Base-by-base conservation (phyloP, 2,888 invertebrate species). In the Psylliodes chrysocephalus region DNA sequence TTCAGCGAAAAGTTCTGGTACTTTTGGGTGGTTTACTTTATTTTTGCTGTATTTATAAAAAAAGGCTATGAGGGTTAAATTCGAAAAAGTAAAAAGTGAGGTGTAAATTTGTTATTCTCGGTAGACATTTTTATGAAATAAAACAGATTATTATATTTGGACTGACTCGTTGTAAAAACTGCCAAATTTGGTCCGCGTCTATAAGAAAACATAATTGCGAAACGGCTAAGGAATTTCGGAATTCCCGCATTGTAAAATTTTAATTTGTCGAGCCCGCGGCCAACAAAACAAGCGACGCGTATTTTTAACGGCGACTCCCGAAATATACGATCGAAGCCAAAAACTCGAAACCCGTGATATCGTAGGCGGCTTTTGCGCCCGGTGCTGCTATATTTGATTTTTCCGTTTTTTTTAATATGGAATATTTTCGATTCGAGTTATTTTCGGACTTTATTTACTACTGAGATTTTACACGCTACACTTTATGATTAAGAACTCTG, bases 311-410 rank as follows among this genome's bases (percentile, higher is more conserved):
- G n/a, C n/a, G n/a, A n/a, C n/a, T n/a, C n/a, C n/a, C n/a, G n/a
- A 46, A 63, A 56, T 54, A 40, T 54, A 54, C n/a, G 40, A 38
- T 54, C 25, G 59, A 67, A 61, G 2, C 64, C 54, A 56, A n/a
- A n/a, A n/a, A 52, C 33, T 38, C 40, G 46, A 61, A 66, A 61
- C 75, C 67, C 73, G 73, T 73, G 73, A 75, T 73, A 63, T 69
- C 67, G 74, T 75, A 70, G 74, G 74, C 68, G 74, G 67, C 22
- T 49, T 74, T 72, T 73, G 75, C 74, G 68, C 72, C 61, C 73
- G 68, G 68, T 60, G 42, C 52, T 70, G 35, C 64, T 74, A 74
- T 73, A 72, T 71, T 63, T 40, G 42, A 49, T 59, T 56, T 42
- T 53, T 28, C 35, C 17, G 28, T 54, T 15, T 54, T 42, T 25